Evolutionary conservation across 2,113 vertebrate genomes (phyloP).

Genomic region (Australoheros scitulus): DNA sequence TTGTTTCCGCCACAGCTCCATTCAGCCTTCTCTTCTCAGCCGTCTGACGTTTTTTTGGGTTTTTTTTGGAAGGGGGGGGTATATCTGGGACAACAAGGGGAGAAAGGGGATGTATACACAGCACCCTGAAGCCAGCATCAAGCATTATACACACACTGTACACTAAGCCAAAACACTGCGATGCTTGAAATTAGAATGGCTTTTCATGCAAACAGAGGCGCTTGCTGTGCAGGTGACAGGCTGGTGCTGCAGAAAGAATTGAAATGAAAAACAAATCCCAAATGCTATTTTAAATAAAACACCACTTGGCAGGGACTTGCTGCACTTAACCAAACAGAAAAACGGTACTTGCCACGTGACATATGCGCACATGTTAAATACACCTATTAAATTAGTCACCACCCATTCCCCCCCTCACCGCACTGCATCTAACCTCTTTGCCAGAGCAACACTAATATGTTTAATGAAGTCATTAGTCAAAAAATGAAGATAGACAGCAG

Average conservation of each 20-base stretch:
- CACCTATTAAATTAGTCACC: constrained; percentile 54
- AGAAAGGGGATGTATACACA: constrained; percentile 59
- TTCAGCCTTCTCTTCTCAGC: constrained; percentile 43
- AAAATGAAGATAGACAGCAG: constrained; percentile 76
- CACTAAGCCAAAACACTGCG: constrained; percentile 70
- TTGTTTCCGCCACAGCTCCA: constrained; percentile 45
- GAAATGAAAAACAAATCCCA: constrained; percentile 67
- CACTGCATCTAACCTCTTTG: constrained; percentile 56
- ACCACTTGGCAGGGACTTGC: constrained; percentile 40
- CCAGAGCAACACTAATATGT: constrained; percentile 71
- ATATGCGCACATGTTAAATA: constrained; percentile 45
- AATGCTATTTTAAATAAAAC: constrained; percentile 68
- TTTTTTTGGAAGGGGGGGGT: background rate
- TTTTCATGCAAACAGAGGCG: constrained; percentile 71
- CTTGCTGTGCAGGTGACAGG: constrained; percentile 72
- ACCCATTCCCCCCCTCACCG: constrained; percentile 16
- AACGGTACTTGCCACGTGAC: constrained; percentile 27
- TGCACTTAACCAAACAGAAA: constrained; percentile 29
- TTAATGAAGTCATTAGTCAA: constrained; percentile 78
- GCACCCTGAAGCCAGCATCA: constrained; percentile 61
- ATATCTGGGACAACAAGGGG: constrained; percentile 54
- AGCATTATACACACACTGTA: constrained; percentile 66
- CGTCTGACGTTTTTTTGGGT: constrained; percentile 13
- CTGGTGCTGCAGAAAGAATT: constrained; percentile 52
- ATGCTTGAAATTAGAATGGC: constrained; percentile 78